Evolutionary conservation across 1,140 invertebrate genomes (phyloP).

Genomic region (Ceratitis capitata): DNA sequence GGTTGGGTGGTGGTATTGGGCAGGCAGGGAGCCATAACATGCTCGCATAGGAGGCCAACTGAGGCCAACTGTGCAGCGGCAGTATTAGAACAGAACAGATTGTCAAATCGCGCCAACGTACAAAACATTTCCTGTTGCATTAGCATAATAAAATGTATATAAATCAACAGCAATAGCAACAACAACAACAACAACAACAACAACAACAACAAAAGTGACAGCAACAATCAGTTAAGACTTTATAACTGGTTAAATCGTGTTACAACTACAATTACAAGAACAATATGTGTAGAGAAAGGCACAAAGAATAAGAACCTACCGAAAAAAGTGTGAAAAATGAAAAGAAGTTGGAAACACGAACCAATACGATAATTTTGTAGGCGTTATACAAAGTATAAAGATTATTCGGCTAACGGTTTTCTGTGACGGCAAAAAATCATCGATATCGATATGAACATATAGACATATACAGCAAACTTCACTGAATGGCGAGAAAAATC

Average conservation of each 20-base stretch:
- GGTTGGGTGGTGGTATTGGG: not conserved
- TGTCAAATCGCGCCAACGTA: not conserved
- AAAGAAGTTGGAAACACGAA: not conserved
- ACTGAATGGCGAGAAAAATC: no score
- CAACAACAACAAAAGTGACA: not conserved
- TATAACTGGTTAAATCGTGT: not conserved
- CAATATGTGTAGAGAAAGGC: not conserved
- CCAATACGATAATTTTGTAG: no score
- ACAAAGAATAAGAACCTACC: not conserved
- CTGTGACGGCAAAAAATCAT: no score
- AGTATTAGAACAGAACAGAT: not conserved
- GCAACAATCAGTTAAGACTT: not conserved
- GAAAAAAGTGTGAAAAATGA: not conserved
- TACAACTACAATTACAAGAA: not conserved
- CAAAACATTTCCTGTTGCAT: conserved; percentile 22
- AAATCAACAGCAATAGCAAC: not conserved
- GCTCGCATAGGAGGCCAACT: not conserved
- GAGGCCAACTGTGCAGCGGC: not conserved
- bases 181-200: not conserved
- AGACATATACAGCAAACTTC: not conserved
- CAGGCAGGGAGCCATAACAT: not conserved
- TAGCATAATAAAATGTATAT: conserved; percentile 28
- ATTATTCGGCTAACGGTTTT: no score
- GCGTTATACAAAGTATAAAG: no score
- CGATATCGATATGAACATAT: no score